These are phyloP conservation scores for Apis laboriosa DNA, from an alignment of 1,140 invertebrate genomes.

Conservation along the genomic window DNA sequence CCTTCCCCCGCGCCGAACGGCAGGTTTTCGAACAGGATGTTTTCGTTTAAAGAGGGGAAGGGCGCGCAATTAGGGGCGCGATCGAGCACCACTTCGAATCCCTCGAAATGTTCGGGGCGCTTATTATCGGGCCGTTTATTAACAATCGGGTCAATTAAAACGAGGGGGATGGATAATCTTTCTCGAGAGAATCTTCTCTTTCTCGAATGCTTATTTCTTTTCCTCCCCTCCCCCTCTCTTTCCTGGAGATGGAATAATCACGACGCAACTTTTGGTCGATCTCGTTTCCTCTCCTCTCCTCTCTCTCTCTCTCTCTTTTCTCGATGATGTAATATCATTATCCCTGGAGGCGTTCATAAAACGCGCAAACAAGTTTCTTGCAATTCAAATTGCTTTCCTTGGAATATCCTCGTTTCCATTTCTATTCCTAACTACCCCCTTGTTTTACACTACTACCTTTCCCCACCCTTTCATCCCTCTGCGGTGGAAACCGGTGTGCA, in stretches of 20 bases:
- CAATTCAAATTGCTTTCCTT: constrained; percentile 4
- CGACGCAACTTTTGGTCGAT: no score
- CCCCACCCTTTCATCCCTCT: no score
- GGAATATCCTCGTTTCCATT: constrained; percentile 18
- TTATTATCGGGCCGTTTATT: no score
- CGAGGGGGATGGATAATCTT: background rate
- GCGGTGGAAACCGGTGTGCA: background rate
- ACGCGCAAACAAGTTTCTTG: background rate
- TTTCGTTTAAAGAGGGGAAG: constrained; percentile 13
- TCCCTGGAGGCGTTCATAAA: constrained; percentile 7
- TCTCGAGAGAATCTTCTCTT: background rate
- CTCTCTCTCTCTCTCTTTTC: no score
- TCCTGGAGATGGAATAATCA: no score
- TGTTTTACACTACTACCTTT: constrained; percentile 16
- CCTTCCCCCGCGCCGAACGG: background rate
- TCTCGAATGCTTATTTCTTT: no score
- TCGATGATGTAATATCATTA: background rate
- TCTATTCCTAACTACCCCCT: constrained; percentile 35
- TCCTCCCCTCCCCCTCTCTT: no score
- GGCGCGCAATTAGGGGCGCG: no score
- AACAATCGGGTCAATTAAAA: constrained; percentile 9
- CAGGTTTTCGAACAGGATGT: constrained; percentile 4
- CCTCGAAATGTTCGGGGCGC: no score
- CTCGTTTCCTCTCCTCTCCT: no score
- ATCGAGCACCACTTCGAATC: background rate